A percentile compares a stretch with the other conserved stretches of the same genome.
Conservation (phyloP, 2,888 invertebrate species). For the Papilio elwesi region DNA sequence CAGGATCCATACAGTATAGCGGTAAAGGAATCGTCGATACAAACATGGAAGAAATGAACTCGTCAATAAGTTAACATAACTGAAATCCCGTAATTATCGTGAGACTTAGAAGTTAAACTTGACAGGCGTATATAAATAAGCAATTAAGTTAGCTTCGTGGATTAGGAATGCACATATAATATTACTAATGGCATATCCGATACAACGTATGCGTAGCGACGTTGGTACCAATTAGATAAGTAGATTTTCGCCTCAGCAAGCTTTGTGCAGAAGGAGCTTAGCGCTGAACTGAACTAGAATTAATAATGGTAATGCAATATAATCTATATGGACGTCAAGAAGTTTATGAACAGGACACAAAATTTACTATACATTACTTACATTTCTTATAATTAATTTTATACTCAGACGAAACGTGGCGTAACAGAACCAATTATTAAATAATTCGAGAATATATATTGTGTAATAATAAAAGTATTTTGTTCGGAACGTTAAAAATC, state of each 20-base stretch:
- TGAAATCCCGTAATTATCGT: conserved; percentile 14
- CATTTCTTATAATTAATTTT: too few species aligned
- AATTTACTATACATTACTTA: too few species aligned
- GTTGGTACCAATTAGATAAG: conserved; percentile 36
- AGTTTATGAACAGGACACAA: too few species aligned
- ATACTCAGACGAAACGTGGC: too few species aligned
- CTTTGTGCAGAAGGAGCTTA: conserved; percentile 27
- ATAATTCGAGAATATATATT: too few species aligned
- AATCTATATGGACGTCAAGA: too few species aligned
- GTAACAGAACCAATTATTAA: too few species aligned
- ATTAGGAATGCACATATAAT: conserved; percentile 34
- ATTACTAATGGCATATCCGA: conserved; percentile 33
- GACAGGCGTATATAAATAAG: conserved; percentile 18
- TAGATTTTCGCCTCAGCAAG: conserved; percentile 34
- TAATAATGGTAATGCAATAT: neutral
- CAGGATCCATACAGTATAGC: too few species aligned
- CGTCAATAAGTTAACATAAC: conserved; percentile 6
- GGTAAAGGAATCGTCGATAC: too few species aligned
- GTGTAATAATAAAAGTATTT: too few species aligned
- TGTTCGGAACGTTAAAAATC: too few species aligned
- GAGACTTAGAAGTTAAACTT: conserved; percentile 11
- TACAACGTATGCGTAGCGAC: conserved; percentile 7
- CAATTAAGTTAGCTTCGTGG: conserved; percentile 22
- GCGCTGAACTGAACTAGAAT: neutral
- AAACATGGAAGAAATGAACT: neutral